Percentiles rank a stretch among this genome's conserved stretches.
phyloP scores from a whole-genome alignment of 2,888 invertebrate genomes.

The Synergus japonicus region DNA sequence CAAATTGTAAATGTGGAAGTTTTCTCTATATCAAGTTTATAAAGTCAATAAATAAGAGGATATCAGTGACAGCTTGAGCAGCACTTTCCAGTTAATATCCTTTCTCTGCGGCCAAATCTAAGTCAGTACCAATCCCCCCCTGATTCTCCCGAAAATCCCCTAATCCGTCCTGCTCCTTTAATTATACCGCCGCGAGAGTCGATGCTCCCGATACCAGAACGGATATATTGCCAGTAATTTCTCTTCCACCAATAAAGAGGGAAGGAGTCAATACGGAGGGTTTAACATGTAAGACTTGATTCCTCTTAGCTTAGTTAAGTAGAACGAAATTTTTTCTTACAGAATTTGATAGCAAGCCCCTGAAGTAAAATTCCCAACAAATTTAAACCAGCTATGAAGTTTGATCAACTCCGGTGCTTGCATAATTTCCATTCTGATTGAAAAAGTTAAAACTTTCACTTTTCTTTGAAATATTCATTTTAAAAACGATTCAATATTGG shows the following conservation, averaged over 20 bases:
- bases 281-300: not conserved
- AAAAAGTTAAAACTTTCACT: too few species aligned
- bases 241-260: conserved; percentile 51
- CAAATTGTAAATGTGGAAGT: not conserved
- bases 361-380: too few species aligned
- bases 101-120: conserved; percentile 43
- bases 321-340: too few species aligned
- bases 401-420: too few species aligned
- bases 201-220: conserved; percentile 58
- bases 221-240: conserved; percentile 61
- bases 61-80: conserved; percentile 56
- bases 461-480: too few species aligned
- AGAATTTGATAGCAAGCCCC: too few species aligned
- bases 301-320: not conserved
- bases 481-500: too few species aligned
- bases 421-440: too few species aligned
- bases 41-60: conserved; percentile 57
- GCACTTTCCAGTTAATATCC: conserved; percentile 59
- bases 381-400: too few species aligned
- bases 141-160: conserved; percentile 57
- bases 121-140: conserved; percentile 12
- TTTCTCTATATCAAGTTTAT: not conserved
- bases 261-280: not conserved
- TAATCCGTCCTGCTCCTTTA: conserved; percentile 63
- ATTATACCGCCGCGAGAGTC: conserved; percentile 61